Base-by-base conservation (phyloP, 2,888 invertebrate genomes). In the Steinernema hermaphroditum region DNA sequence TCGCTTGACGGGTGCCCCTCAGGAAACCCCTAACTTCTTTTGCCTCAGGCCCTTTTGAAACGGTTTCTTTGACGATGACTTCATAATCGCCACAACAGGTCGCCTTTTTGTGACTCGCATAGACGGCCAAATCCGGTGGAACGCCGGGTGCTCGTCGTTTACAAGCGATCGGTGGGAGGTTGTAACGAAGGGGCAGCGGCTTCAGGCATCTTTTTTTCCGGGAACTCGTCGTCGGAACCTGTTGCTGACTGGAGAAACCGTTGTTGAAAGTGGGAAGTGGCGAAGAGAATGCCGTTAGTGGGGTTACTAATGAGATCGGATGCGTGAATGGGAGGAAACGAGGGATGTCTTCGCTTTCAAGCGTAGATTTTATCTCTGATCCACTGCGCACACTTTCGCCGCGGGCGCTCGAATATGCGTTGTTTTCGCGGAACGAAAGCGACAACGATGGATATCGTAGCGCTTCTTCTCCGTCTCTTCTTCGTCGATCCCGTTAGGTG, bases 191-290 rank as follows among this genome's bases (percentile, higher is more conserved):
- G 43, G 16, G 54, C 54, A 24, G 54, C 54, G 27, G 54, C 54
- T 54, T 54, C 54, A 54, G 54, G 54, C 27, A 54, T 54, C 54
- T 54, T 54, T 54, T 54, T 49, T 54, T 54, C 54, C 54, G 22
- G 54, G 54, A 54, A 54, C 54, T 27, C 54, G 54, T 54, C 54
- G 54, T 8, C 4, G 54, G 54, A 54, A 54, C 54, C 54, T 54
- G 54, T 54, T 54, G 54, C 54, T n/a, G n/a, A n/a, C n/a, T n/a
- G n/a, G 54, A 22, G 54, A 22, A 22, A 54, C 54, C 24, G 54
- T 54, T 27, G 54, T 54, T 27, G 24, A 54, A 22, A 24, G 27
- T 54, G 54, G 27, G 27, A 27, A 54, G 54, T 37, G 12, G 37
- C 27, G 54, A 46, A 4, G 27, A 12, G 54, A 54, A 27, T 54